These are phyloP conservation scores for Charadrius vociferus DNA, from an alignment of 2,113 vertebrate species.

Conservation along the genomic window DNA sequence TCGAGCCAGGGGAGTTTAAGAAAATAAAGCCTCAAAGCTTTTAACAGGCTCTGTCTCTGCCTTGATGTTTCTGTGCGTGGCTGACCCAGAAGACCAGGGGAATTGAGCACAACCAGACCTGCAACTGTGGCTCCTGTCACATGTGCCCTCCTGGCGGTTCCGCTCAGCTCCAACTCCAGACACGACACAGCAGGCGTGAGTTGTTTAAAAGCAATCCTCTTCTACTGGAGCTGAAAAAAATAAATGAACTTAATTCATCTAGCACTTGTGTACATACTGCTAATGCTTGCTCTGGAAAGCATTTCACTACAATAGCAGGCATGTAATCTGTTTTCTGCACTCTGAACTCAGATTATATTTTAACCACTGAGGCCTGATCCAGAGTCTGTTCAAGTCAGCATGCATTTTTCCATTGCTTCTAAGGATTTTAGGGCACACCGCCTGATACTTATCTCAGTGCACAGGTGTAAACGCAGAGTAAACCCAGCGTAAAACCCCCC, in stretches of 20 bases:
- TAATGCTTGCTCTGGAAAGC: constrained; percentile 37
- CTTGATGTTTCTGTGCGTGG: not conserved
- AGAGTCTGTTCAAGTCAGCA: not conserved
- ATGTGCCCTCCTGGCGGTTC: not conserved
- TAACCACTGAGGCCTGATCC: not conserved
- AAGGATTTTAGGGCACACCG: not conserved
- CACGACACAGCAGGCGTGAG: not conserved
- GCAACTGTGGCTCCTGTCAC: not conserved
- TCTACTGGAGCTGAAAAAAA: constrained; percentile 19
- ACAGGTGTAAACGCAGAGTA: not conserved
- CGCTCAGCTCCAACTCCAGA: not conserved
- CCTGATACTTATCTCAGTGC: not conserved
- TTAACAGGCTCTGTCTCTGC: not conserved
- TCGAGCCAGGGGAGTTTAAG: not conserved
- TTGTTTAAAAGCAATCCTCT: constrained; percentile 19
- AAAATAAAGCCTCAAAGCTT: not conserved
- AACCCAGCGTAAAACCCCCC: not conserved
- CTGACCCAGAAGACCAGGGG: not conserved
- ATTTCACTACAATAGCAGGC: constrained; percentile 12
- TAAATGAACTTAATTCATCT: constrained; percentile 40
- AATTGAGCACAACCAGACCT: constrained; percentile 27
- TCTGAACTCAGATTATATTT: constrained; percentile 49
- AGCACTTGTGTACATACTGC: constrained; percentile 23
- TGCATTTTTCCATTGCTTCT: fast-evolving
- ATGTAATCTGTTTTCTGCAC: constrained; percentile 46